Percentiles rank a stretch among this genome's conserved stretches.
phyloP scores from a whole-genome alignment of 2,888 invertebrate genomes.

The Aphodius granarius region DNA sequence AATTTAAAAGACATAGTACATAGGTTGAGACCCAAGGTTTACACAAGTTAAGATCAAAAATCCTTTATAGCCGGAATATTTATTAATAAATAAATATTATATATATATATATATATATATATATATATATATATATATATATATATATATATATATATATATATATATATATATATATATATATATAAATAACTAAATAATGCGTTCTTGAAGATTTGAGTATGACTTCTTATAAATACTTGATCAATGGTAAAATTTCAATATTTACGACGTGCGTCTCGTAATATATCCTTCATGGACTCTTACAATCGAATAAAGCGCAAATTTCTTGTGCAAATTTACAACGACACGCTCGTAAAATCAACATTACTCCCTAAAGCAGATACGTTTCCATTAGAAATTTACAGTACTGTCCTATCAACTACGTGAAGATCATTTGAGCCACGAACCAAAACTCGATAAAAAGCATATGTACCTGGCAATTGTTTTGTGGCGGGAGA shows the following conservation, averaged over 20 bases:
- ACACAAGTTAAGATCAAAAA: too few species aligned
- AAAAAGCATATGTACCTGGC: not conserved
- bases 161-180: too few species aligned
- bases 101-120: too few species aligned
- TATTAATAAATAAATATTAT: too few species aligned
- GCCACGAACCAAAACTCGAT: not conserved
- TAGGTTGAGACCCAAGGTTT: too few species aligned
- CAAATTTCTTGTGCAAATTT: not conserved
- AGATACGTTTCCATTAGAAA: not conserved
- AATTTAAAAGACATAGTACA: too few species aligned
- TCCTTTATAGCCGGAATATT: too few species aligned
- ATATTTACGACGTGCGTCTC: not conserved
- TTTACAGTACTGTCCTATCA: not conserved
- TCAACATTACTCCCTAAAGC: not conserved
- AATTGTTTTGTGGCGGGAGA: slow-evolving; percentile 24
- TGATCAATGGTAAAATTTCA: not conserved
- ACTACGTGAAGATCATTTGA: not conserved
- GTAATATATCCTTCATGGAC: not conserved
- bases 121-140: too few species aligned
- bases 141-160: too few species aligned
- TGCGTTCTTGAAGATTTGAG: too few species aligned
- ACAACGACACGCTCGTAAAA: not conserved
- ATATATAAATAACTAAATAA: too few species aligned
- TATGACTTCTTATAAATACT: not conserved
- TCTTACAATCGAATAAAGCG: not conserved